phyloP scores from a whole-genome alignment of 2,113 vertebrate species.

The Mola mola region DNA sequence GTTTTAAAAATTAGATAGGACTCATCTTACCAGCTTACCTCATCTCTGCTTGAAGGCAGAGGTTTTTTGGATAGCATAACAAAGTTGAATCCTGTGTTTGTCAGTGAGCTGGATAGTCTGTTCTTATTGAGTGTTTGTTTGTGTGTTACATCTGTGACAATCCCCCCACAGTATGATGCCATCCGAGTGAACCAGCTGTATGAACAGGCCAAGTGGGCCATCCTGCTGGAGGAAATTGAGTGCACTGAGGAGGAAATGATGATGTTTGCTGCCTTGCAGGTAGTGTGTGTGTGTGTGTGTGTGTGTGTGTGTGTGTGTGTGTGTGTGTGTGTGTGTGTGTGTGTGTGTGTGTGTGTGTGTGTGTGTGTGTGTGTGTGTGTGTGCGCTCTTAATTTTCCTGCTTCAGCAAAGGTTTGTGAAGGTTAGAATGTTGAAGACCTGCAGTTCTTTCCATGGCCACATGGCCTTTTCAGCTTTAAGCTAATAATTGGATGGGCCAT shows the following conservation, averaged over 20 bases:
- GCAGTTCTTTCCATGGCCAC: slow-evolving; percentile 47
- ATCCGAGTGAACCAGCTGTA: slow-evolving; percentile 99
- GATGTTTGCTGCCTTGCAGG: slow-evolving; percentile 99
- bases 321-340: slow-evolving; percentile 8
- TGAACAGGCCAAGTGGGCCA: slow-evolving; percentile 97
- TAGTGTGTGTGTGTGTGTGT: slow-evolving; percentile 60
- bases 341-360: slow-evolving; percentile 11
- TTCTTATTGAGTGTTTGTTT: slow-evolving; percentile 10
- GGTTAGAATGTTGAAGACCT: slow-evolving; percentile 25
- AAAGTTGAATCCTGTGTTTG: too few species aligned
- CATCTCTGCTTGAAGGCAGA: too few species aligned
- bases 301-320: not conserved
- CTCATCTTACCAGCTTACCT: too few species aligned
- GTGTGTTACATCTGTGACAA: slow-evolving; percentile 11
- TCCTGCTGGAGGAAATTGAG: slow-evolving; percentile 98
- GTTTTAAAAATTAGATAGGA: too few species aligned
- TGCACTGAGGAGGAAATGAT: slow-evolving; percentile 99
- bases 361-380: slow-evolving; percentile 15
- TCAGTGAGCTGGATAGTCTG: slow-evolving; percentile 1
- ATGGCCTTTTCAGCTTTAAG: slow-evolving; percentile 37
- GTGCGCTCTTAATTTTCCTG: slow-evolving; percentile 20
- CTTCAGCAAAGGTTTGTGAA: slow-evolving; percentile 46
- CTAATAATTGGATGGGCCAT: slow-evolving; percentile 68
- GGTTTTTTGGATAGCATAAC: too few species aligned
- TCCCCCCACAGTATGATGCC: slow-evolving; percentile 91